Evolutionary conservation across 2,113 vertebrate species (phyloP).

Genomic region (Tor tambroides): DNA sequence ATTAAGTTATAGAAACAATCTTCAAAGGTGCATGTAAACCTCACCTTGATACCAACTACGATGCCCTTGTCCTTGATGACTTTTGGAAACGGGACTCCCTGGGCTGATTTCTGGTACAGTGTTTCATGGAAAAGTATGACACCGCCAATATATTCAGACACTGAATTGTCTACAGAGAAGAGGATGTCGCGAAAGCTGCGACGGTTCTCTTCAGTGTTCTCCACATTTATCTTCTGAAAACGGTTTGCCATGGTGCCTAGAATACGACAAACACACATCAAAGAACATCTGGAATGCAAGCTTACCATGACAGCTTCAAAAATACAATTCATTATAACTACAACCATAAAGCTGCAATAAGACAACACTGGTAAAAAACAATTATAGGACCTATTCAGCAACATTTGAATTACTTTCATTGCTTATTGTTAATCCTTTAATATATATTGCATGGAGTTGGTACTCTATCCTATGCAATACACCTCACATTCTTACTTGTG

Average conservation of each 20-base stretch:
- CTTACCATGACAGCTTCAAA: background rate
- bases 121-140: constrained; percentile 98
- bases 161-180: constrained; percentile 80
- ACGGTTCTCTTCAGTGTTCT: constrained; percentile 95
- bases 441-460: background rate
- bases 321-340: background rate
- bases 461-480: background rate
- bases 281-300: background rate
- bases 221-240: constrained; percentile 92
- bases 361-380: background rate
- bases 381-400: background rate
- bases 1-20: background rate
- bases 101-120: constrained; percentile 91
- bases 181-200: constrained; percentile 90
- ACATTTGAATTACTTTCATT: background rate
- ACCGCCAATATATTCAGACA: constrained; percentile 86
- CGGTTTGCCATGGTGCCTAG: constrained; percentile 95
- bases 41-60: constrained; percentile 95
- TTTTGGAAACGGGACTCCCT: constrained; percentile 85
- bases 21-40: background rate
- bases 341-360: background rate
- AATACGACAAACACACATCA: background rate
- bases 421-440: background rate
- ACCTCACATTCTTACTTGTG: constrained; percentile 80
- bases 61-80: constrained; percentile 91